Conservation (phyloP, 2,888 invertebrate genomes). For the Pycnomerus fuliginosus region DNA sequence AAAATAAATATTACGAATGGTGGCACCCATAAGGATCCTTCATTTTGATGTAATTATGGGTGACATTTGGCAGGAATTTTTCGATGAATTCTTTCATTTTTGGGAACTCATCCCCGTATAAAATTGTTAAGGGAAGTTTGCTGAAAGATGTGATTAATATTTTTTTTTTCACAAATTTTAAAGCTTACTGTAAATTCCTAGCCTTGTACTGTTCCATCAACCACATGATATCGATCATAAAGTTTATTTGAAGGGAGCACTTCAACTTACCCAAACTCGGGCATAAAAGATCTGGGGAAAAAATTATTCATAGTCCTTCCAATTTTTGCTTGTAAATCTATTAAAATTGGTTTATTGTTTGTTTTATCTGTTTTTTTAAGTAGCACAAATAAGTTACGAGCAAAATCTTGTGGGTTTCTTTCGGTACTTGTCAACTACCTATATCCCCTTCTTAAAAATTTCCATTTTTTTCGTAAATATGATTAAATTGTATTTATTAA, state of each 20-base stretch:
- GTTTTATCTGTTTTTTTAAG: no score
- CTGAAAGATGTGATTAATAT: no score
- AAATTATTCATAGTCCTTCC: no score
- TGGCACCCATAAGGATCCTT: slow-evolving; percentile 81
- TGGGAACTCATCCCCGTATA: slow-evolving; percentile 71
- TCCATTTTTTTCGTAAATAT: no score
- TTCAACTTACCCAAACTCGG: slow-evolving; percentile 72
- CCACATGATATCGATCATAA: slow-evolving; percentile 91
- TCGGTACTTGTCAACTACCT: no score
- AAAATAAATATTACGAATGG: slow-evolving; percentile 67
- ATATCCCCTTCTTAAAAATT: no score
- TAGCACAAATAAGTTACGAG: no score
- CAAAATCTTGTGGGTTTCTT: no score
- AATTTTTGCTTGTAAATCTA: no score
- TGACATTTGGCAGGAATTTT: slow-evolving; percentile 62
- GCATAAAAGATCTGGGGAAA: slow-evolving; percentile 80
- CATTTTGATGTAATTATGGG: slow-evolving; percentile 67
- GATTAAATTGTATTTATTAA: no score
- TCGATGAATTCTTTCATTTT: slow-evolving; percentile 54
- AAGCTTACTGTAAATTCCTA: slow-evolving; percentile 71
- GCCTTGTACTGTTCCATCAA: slow-evolving; percentile 80
- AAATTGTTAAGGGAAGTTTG: slow-evolving; percentile 72
- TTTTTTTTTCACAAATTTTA: no score
- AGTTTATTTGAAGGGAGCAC: slow-evolving; percentile 81
- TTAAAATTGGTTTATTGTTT: no score